Conservation (phyloP, 2,113 vertebrate species). For the Falcunculus frontatus region DNA sequence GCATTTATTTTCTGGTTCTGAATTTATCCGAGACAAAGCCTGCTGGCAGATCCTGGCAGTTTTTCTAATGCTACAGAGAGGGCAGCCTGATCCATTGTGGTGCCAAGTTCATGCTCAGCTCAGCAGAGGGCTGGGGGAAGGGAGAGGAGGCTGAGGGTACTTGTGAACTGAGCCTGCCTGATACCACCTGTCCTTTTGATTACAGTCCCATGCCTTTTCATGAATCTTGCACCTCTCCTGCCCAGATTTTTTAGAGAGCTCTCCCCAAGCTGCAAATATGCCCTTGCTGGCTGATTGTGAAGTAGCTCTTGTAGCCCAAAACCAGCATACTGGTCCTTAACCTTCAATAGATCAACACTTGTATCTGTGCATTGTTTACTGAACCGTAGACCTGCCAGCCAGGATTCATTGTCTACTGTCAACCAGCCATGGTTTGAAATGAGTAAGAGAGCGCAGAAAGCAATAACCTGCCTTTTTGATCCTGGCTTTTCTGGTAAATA, state of each 20-base stretch:
- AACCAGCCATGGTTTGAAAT: neutral
- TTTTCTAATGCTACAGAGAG: neutral
- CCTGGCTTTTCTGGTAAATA: neutral
- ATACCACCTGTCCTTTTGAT: neutral
- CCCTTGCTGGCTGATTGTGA: neutral
- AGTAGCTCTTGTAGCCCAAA: neutral
- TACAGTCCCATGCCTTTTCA: neutral
- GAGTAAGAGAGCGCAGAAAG: neutral
- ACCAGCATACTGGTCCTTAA: rapidly evolving
- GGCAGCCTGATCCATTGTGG: neutral
- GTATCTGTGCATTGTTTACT: neutral
- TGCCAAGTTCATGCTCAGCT: neutral
- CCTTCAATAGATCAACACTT: neutral
- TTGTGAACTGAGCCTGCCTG: neutral
- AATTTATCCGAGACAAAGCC: neutral
- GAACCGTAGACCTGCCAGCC: neutral
- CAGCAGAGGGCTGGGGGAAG: neutral
- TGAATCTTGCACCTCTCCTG: neutral
- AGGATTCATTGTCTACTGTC: neutral
- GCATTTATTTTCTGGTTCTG: neutral
- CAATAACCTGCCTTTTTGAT: neutral
- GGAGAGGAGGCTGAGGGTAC: neutral
- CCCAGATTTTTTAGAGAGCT: neutral
- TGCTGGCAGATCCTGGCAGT: neutral
- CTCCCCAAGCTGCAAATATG: neutral